Evolutionary conservation across 2,797 vertebrate genomes (phyloP).

Genomic region (Mycteria americana): DNA sequence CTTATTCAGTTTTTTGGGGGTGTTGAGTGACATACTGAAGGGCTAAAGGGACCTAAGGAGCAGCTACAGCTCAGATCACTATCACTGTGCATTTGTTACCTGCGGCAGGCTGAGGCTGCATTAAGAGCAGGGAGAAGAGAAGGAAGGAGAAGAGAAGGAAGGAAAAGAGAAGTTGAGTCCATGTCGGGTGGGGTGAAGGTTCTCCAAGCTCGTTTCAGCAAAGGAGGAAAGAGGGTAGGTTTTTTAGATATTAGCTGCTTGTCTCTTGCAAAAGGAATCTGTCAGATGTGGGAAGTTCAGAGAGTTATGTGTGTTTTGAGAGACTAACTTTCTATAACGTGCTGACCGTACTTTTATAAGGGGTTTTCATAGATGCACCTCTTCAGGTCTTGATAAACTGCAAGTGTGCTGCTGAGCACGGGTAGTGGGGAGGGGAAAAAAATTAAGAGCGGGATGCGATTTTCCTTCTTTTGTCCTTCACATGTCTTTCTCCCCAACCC

Average conservation of each 20-base stretch:
- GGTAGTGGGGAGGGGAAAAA: neutral
- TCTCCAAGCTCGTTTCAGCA: neutral
- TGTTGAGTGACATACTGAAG: neutral
- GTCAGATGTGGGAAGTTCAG: neutral
- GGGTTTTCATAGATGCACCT: neutral
- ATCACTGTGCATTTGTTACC: neutral
- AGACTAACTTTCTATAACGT: neutral
- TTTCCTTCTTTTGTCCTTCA: neutral
- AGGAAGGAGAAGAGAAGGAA: neutral
- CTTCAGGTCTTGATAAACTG: neutral
- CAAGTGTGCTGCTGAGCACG: neutral
- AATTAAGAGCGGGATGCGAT: fast-evolving
- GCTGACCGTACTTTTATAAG: neutral
- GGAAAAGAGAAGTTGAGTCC: neutral
- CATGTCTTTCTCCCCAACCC: neutral
- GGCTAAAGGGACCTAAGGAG: neutral
- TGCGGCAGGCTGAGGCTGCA: no score
- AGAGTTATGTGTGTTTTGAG: neutral
- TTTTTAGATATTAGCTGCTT: neutral
- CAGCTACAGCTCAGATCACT: neutral
- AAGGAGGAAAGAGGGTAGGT: neutral
- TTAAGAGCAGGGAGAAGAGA: neutral
- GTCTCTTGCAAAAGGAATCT: neutral
- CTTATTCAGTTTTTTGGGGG: neutral
- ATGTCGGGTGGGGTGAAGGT: neutral